Evolutionary conservation across 2,113 vertebrate species (phyloP), one percentile per base, ranked within the genome.

Genomic region (Siniperca knerii): DNA sequence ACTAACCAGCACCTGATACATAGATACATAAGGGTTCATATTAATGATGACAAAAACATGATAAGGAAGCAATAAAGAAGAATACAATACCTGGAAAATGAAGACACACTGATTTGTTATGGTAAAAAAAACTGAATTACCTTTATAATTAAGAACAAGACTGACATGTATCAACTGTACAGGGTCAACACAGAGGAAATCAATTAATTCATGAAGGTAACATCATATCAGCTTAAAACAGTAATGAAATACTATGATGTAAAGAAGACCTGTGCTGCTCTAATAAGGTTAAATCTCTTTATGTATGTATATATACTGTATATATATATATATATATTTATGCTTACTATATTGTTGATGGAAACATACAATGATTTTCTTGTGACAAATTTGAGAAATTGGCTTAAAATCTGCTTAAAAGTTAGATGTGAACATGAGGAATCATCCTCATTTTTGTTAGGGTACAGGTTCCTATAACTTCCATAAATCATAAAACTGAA

Each of bases 401-500:
- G 6, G 4, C 11, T 57, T 66, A 33, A 71, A 71, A 71, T 67
- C 35, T 55, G 23, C 23, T 20, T 33, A 48, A 79, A 67, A 66
- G 8, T 4, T 48, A 8, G 37, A 80, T 18, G 29, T 50, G 74
- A 79, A 10, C 35, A 18, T 64, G 2, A 29, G 12, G 50, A 48
- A 2, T 52, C 54, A 23, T 50, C 61, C 57, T 80, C 55, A 2
- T 68, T 54, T 77, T 62, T 60, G 29, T 55, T 10, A 7, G n/a
- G 15, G 33, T 46, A 10, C 69, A 79, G 75, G 62, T 66, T 77
- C 29, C 52, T 16, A 54, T 74, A 82, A 80, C 75, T 40, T 79
- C 64, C 72, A 87, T 89, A 71, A 89, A 86, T 90, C 86, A 29
- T 29, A 88, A 69, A 10, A 57, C 7, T 77, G 76, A 83, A 85